Evolutionary conservation across 2,113 vertebrate species (phyloP).

Genomic region (Benitochromis conjunctus): DNA sequence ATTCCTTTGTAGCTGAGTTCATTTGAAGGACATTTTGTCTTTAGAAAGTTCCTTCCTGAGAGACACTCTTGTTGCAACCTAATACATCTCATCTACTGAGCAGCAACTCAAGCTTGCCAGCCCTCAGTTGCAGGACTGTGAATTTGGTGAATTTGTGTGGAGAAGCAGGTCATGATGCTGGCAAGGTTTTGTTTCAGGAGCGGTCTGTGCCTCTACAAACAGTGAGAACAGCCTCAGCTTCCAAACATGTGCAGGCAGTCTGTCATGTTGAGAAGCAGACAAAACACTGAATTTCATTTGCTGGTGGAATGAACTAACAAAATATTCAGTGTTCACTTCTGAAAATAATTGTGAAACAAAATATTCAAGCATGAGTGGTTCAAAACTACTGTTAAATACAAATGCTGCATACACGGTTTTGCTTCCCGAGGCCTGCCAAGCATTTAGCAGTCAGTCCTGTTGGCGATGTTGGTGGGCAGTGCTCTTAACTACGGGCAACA

Average conservation of each 20-base stretch:
- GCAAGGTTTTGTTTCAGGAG: background rate
- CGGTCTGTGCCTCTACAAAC: slow-evolving; percentile 4
- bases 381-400: background rate
- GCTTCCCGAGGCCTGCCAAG: background rate
- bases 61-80: slow-evolving; percentile 27
- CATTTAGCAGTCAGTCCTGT: background rate
- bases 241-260: background rate
- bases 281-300: background rate
- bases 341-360: background rate
- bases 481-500: background rate
- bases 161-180: slow-evolving; percentile 21
- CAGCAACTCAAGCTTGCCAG: slow-evolving; percentile 17
- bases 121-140: background rate
- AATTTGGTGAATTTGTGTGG: slow-evolving; percentile 22
- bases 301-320: background rate
- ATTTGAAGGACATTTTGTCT: background rate
- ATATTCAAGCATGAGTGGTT: background rate
- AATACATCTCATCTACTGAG: slow-evolving; percentile 8
- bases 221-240: background rate
- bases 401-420: background rate
- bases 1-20: background rate
- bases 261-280: background rate
- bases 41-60: slow-evolving; percentile 19
- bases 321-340: background rate
- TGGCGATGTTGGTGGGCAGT: background rate